These are phyloP conservation scores for Gari tellinella DNA, from an alignment of 2,888 invertebrate species.

Conservation along the genomic window DNA sequence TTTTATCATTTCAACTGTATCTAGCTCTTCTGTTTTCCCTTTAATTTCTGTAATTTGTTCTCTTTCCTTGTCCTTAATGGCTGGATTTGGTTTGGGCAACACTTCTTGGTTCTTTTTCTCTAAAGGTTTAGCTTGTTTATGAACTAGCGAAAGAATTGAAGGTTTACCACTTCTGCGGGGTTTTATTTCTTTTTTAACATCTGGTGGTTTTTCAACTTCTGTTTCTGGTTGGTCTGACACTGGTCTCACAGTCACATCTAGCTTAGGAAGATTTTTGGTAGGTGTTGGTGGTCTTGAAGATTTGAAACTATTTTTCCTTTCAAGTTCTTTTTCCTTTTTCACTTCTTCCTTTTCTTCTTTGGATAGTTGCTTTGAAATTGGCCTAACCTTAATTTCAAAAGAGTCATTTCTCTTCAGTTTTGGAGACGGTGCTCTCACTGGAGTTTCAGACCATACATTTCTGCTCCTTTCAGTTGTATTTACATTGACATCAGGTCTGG, in stretches of 20 bases:
- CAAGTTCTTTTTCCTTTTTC: slow-evolving; percentile 35
- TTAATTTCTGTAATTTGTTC: no score
- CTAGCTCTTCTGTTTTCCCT: no score
- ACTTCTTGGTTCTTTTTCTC: no score
- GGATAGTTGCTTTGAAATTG: slow-evolving; percentile 34
- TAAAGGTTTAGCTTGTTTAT: no score
- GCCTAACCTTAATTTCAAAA: slow-evolving; percentile 57
- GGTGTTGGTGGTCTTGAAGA: slow-evolving; percentile 37
- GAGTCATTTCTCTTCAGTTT: slow-evolving; percentile 47
- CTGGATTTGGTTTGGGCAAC: no score
- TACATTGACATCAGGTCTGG: slow-evolving; percentile 27
- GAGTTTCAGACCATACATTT: slow-evolving; percentile 47
- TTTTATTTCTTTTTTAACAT: slow-evolving; percentile 38
- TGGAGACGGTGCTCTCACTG: slow-evolving; percentile 40
- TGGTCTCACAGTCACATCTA: slow-evolving; percentile 44
- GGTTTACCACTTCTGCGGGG: no score
- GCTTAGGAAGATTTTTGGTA: slow-evolving; percentile 37
- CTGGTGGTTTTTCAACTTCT: slow-evolving; percentile 45
- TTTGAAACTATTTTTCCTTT: slow-evolving; percentile 30
- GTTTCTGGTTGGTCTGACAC: slow-evolving; percentile 40
- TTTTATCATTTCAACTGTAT: no score
- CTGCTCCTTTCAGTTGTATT: slow-evolving; percentile 40
- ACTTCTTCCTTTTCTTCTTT: slow-evolving; percentile 31
- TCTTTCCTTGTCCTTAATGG: no score
- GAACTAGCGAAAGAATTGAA: no score